Conservation (phyloP, 1,140 invertebrate genomes). For the Drosophila subpulchrella region DNA sequence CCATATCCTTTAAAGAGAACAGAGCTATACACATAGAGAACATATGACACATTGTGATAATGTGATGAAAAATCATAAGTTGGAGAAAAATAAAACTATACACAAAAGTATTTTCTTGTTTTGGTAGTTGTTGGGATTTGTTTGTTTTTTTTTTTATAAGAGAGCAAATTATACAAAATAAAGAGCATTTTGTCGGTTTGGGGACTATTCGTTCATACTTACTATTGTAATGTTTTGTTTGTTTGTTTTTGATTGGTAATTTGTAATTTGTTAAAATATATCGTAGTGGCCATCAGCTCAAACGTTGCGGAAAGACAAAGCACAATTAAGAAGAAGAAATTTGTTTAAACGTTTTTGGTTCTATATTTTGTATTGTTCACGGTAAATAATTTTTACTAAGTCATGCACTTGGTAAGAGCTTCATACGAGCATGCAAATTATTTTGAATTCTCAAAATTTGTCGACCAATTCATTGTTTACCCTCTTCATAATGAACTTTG, state of each 20-base stretch:
- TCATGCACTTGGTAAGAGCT: conserved; percentile 31
- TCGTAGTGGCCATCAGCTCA: conserved; percentile 85
- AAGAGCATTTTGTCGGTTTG: conserved; percentile 31
- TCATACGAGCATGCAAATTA: conserved; percentile 56
- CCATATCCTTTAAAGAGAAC: conserved; percentile 35
- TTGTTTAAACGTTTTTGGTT: conserved; percentile 64
- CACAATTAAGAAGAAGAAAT: conserved; percentile 84
- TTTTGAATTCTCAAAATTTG: conserved; percentile 22
- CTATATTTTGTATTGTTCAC: conserved; percentile 8
- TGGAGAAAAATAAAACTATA: conserved; percentile 44
- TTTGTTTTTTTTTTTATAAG: conserved; percentile 42
- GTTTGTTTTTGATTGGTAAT: conserved; percentile 75
- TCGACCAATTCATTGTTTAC: conserved; percentile 51
- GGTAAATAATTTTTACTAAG: conserved; percentile 19
- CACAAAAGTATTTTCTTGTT: conserved; percentile 57
- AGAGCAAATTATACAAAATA: conserved; percentile 54
- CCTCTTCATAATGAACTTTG: conserved; percentile 73
- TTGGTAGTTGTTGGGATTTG: conserved; percentile 40
- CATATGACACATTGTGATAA: conserved; percentile 22
- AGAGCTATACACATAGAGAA: conserved; percentile 40
- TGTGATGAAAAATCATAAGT: conserved; percentile 17
- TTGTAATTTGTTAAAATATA: conserved; percentile 82
- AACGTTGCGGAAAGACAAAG: conserved; percentile 85
- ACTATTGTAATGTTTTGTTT: conserved; percentile 72
- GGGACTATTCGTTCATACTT: conserved; percentile 67